Evolutionary conservation across 2,113 vertebrate genomes (phyloP).

Genomic region (Amazona vittata): DNA sequence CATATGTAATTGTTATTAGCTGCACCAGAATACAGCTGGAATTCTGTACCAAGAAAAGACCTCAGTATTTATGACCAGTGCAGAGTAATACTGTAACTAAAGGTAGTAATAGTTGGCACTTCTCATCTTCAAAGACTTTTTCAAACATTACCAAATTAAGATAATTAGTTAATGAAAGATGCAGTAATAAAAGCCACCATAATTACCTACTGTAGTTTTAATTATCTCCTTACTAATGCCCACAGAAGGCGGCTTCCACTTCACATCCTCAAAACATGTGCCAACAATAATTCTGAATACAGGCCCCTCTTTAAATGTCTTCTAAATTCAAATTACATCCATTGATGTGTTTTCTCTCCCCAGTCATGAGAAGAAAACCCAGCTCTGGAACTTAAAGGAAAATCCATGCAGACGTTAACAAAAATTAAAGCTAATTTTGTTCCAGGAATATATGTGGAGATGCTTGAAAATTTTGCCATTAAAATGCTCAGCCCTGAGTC

Average conservation of each 20-base stretch:
- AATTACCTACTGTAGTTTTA: slow-evolving; percentile 54
- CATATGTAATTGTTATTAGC: background rate
- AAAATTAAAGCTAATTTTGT: background rate
- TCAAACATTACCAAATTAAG: slow-evolving; percentile 63
- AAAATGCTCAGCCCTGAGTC: background rate
- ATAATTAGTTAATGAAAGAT: slow-evolving; percentile 72
- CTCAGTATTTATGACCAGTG: background rate
- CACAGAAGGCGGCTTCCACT: slow-evolving; percentile 28
- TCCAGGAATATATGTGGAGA: background rate
- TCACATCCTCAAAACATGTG: slow-evolving; percentile 51
- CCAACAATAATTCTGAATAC: background rate
- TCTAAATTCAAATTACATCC: slow-evolving; percentile 63
- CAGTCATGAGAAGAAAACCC: slow-evolving; percentile 11
- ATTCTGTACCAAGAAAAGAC: background rate
- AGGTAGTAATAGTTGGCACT: slow-evolving; percentile 32
- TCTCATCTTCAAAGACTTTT: slow-evolving; percentile 58
- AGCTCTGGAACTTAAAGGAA: background rate
- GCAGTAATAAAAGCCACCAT: slow-evolving; percentile 44
- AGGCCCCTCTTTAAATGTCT: slow-evolving; percentile 22
- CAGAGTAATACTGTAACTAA: background rate
- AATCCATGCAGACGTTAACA: background rate
- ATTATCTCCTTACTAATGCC: slow-evolving; percentile 40
- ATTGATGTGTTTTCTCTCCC: slow-evolving; percentile 42
- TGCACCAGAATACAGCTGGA: background rate
- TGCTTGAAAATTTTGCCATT: background rate